Percentiles rank a stretch among this genome's conserved stretches.
phyloP scores from a whole-genome alignment of 2,888 invertebrate species.

The Melipona bicolor region DNA sequence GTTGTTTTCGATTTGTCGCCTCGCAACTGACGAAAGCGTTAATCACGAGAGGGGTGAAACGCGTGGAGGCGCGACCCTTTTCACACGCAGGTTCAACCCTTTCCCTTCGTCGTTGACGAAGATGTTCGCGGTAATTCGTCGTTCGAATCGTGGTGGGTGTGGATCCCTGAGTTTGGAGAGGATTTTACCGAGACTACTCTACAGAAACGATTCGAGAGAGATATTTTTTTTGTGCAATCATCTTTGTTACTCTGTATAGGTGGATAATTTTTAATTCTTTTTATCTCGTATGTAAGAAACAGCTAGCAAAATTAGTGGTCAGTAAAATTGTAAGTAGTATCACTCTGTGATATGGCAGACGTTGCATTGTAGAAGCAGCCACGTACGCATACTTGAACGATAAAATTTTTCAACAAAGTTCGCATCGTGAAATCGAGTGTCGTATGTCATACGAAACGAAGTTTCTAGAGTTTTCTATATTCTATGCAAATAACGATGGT shows the following conservation, averaged over 20 bases:
- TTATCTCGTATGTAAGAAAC: neutral
- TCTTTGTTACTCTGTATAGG: neutral
- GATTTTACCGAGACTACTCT: neutral
- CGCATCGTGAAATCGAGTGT: neutral
- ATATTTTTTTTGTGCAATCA: neutral
- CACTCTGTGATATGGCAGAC: no score
- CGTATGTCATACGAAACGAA: neutral
- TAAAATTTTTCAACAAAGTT: neutral
- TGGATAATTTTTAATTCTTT: neutral
- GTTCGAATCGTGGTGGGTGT: neutral
- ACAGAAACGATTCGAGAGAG: neutral
- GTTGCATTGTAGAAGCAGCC: neutral
- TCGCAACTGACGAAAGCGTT: slow-evolving; percentile 32
- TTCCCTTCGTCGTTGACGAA: slow-evolving; percentile 6
- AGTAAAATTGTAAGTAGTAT: neutral
- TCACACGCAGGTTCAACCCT: slow-evolving; percentile 19
- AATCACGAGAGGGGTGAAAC: slow-evolving; percentile 35
- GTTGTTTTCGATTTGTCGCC: slow-evolving; percentile 46
- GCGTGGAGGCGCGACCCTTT: slow-evolving; percentile 21
- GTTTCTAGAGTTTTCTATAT: slow-evolving; percentile 20
- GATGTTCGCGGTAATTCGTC: slow-evolving; percentile 22
- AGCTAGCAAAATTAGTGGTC: neutral
- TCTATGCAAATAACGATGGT: slow-evolving; percentile 8
- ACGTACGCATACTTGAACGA: no score
- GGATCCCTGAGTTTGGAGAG: neutral